Conservation (phyloP, 2,113 vertebrate species). For the Agelaius phoeniceus region DNA sequence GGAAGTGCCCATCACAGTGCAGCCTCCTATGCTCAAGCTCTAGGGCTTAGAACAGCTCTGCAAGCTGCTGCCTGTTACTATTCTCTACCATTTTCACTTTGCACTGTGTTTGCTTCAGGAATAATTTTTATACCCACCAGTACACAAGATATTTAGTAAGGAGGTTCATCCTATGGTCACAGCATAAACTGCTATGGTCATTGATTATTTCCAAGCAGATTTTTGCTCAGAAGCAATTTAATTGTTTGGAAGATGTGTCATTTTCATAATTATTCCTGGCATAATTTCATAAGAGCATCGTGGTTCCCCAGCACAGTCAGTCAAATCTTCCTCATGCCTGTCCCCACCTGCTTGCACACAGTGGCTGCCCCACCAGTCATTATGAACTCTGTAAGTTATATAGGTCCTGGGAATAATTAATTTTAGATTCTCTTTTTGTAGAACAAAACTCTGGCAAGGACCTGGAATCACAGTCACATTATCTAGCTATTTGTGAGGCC, state of each 20-base stretch:
- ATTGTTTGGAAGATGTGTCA: neutral
- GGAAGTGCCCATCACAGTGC: accelerated
- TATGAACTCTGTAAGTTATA: neutral
- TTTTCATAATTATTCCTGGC: neutral
- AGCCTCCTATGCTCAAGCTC: neutral
- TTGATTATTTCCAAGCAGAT: neutral
- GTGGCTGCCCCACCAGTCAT: neutral
- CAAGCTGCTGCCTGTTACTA: too few relatives aligned
- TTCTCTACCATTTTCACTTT: neutral
- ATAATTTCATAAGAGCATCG: accelerated
- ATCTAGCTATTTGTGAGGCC: neutral
- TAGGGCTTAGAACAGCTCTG: neutral
- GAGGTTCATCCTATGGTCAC: neutral
- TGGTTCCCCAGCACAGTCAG: neutral
- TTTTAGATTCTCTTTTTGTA: neutral
- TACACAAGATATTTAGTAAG: neutral
- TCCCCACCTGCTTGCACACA: neutral
- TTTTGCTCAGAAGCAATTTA: neutral
- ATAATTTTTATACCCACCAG: neutral
- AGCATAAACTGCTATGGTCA: neutral
- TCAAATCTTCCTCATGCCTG: neutral
- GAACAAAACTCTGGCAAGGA: neutral
- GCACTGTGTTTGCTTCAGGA: neutral
- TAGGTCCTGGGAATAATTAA: neutral
- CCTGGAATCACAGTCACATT: neutral